Percentiles rank a stretch among this genome's conserved stretches.
Evolutionary conservation across 2,797 vertebrate genomes (phyloP).

Genomic region (Phaenicophaeus curvirostris): DNA sequence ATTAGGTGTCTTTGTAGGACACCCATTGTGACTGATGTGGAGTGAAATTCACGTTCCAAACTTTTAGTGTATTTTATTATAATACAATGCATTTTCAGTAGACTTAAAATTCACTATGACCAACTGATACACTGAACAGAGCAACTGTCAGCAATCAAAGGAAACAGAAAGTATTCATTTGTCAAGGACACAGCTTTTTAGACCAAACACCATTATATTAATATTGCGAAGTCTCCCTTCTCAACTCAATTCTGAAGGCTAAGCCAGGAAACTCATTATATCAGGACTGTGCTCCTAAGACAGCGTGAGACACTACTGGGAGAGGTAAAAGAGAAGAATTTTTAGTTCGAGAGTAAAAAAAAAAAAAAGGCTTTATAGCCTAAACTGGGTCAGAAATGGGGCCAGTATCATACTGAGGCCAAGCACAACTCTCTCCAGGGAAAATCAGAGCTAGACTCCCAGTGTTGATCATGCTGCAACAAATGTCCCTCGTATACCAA

Average conservation of each 20-base stretch:
- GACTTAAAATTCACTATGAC: not conserved
- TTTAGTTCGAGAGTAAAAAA: not conserved
- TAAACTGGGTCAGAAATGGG: not conserved
- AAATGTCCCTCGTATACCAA: not conserved
- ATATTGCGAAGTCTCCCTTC: not conserved
- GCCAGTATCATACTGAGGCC: not conserved
- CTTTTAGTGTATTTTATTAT: not conserved
- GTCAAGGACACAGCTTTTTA: not conserved
- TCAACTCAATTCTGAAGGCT: not conserved
- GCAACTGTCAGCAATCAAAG: not conserved
- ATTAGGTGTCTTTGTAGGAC: not conserved
- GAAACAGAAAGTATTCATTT: not conserved
- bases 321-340: not conserved
- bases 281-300: not conserved
- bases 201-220: not conserved
- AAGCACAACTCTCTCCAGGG: not conserved
- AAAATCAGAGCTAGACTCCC: not conserved
- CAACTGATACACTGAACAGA: not conserved
- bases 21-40: not conserved
- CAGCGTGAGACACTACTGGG: accelerated
- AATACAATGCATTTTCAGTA: not conserved
- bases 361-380: not conserved
- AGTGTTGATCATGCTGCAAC: not conserved
- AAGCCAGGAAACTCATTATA: not conserved
- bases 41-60: not conserved